Base-by-base conservation (phyloP, 2,888 invertebrate genomes). In the Sesia bembeciformis region DNA sequence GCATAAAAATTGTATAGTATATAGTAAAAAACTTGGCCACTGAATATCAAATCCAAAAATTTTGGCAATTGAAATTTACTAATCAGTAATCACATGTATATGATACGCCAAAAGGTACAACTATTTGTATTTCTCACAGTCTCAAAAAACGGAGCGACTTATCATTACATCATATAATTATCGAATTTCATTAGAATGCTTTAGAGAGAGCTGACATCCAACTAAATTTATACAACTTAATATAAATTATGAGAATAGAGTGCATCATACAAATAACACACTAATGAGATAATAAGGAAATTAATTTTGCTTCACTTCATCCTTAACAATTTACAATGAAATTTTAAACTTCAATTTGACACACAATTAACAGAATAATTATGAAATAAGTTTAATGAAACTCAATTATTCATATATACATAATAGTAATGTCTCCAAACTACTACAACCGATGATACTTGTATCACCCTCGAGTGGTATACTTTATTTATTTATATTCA, bases 1-100 rank as follows among this genome's bases (percentile, higher is more conserved):
- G 81, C 83, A 82, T 85, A 85, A 80, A 85, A 85, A 84, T 72
- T 81, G 84, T 86, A 87, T 82, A 86, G 66, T 73, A 75, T 79
- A 79, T 72, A 78, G 84, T 72, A 77, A 85, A 70, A 83, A 87
- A 81, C 67, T 86, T 87, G 86, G 88, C 87, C 82, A 74, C 81
- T 77, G 75, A 73, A 74, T 76, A 73, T 66, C 62, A 71, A 57
- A 55, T 57, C 58, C 53, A 56, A 54, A 58, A 57, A 57, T 62
- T 57, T 57, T 57, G 58, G 57, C 61, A 58, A 55, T 54, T 55
- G 46, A 59, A 61, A 52, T 54, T 60, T 62, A 64, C 38, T 46
- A 8, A n/a, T 8, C 46, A 23, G 46, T 23, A 46, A 41, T n/a
- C 46, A n/a, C n/a, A 5, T 46, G 4, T n/a, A 46, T 46, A 46